Evolutionary conservation across 2,113 vertebrate species (phyloP).

Genomic region (Psammodynastes pulverulentus): DNA sequence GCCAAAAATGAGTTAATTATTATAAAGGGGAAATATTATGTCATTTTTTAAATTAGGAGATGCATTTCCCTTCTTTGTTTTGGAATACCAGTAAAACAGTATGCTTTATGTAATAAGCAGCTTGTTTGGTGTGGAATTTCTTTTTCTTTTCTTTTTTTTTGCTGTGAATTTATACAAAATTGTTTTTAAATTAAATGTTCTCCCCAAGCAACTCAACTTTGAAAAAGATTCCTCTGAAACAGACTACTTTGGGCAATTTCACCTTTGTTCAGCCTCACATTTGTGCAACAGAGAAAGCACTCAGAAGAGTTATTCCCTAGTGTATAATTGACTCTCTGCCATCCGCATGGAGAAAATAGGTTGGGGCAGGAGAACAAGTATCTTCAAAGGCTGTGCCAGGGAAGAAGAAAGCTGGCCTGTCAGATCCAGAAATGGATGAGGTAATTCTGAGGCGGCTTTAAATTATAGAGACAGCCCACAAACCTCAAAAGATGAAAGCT

Average conservation of each 20-base stretch:
- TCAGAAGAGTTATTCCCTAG: not conserved
- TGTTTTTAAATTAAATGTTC: not conserved
- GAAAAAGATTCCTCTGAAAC: not conserved
- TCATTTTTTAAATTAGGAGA: not conserved
- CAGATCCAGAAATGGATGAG: not conserved
- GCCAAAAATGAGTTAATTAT: not conserved
- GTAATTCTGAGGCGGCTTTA: not conserved
- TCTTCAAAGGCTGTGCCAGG: not conserved
- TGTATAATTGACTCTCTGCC: not conserved
- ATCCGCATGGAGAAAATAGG: not conserved
- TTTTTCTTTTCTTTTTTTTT: too few relatives aligned
- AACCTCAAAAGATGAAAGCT: conserved; percentile 5
- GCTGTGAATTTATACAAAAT: not conserved
- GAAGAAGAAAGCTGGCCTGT: not conserved
- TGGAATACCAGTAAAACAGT: not conserved
- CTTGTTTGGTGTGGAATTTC: not conserved
- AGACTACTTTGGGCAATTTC: not conserved
- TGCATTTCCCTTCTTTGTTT: not conserved
- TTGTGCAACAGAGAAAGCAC: not conserved
- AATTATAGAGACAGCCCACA: not conserved
- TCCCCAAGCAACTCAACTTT: not conserved
- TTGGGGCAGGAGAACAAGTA: not conserved
- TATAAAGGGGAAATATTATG: not conserved
- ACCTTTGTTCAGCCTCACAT: not conserved
- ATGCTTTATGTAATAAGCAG: not conserved